Evolutionary conservation across 2,888 invertebrate genomes (phyloP), one percentile per base, ranked within the genome.

Genomic region (Zelleria hepariella): DNA sequence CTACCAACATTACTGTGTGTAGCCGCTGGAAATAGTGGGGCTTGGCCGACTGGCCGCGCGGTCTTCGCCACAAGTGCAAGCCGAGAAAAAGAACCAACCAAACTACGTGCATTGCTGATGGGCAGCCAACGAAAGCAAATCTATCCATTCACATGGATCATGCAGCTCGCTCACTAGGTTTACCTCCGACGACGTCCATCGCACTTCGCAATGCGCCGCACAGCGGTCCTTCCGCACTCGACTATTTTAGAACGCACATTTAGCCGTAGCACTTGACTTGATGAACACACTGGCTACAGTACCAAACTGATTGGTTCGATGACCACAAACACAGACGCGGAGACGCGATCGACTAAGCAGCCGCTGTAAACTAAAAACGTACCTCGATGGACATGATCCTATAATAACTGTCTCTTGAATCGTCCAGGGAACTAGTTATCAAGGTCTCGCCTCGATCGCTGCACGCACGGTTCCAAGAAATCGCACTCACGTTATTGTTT

Each of bases 371-470:
- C 79, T 84, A 85, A 78, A 82, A 78, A 89, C 89, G 86, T 89
- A 89, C 88, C 89, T 89, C 87, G 78, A 81, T 69, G 68, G 75
- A 81, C 86, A 85, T 87, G 85, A 86, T 88, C 86, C 86, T 59
- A 59, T 52, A 83, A 75, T 81, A 86, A 86, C 81, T 86, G 86
- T 87, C 82, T 82, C 80, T 79, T 77, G 82, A 78, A 74, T 85
- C 78, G 83, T 79, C 84, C 80, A 80, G 87, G 82, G 83, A 88
- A 88, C 89, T 78, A 88, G 86, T 86, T 88, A 87, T 89, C 89
- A 89, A 89, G 89, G 89, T 87, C 89, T 86, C 75, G 83, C 78
- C 82, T 81, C 82, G 77, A 77, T 74, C 79, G 75, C 77, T 77
- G 78, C 79, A 73, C 75, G 78, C 76, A 80, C 79, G 75, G 71